A percentile compares a stretch with the other conserved stretches of the same genome.
These are phyloP conservation scores for Melanotaenia trifasciata DNA, from an alignment of 2,797 vertebrate genomes.

Conservation along the genomic window DNA sequence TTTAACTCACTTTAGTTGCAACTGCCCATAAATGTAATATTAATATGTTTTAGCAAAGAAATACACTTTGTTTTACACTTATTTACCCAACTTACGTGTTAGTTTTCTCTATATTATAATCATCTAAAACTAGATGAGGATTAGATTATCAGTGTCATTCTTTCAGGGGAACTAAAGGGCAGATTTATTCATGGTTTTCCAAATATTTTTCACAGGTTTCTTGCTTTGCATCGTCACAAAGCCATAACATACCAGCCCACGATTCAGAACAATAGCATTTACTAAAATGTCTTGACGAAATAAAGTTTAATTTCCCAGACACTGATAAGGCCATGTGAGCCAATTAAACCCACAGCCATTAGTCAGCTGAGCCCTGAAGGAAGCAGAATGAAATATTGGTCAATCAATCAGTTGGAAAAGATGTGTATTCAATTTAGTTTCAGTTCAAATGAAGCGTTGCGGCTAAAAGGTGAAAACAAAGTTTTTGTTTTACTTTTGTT, in stretches of 20 bases:
- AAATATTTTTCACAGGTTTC: slow-evolving; percentile 1
- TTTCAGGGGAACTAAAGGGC: neutral
- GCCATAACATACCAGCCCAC: neutral
- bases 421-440: slow-evolving; percentile 31
- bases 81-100: too few relatives aligned
- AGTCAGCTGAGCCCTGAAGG: slow-evolving; percentile 42
- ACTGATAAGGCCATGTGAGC: slow-evolving; percentile 53
- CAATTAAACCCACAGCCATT: slow-evolving; percentile 59
- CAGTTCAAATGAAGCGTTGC: slow-evolving; percentile 20
- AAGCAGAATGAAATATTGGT: slow-evolving; percentile 49
- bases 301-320: slow-evolving; percentile 50
- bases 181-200: neutral
- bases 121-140: neutral
- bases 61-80: neutral
- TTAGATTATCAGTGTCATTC: neutral
- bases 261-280: slow-evolving; percentile 43
- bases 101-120: too few relatives aligned
- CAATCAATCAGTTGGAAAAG: slow-evolving; percentile 60
- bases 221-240: neutral
- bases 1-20: too few relatives aligned
- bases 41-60: neutral
- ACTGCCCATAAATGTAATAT: neutral
- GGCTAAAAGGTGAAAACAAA: slow-evolving; percentile 22
- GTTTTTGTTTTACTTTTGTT: slow-evolving; percentile 1
- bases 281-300: slow-evolving; percentile 52